phyloP scores from a whole-genome alignment of 1,140 invertebrate species.

The Tachypleus tridentatus region DNA sequence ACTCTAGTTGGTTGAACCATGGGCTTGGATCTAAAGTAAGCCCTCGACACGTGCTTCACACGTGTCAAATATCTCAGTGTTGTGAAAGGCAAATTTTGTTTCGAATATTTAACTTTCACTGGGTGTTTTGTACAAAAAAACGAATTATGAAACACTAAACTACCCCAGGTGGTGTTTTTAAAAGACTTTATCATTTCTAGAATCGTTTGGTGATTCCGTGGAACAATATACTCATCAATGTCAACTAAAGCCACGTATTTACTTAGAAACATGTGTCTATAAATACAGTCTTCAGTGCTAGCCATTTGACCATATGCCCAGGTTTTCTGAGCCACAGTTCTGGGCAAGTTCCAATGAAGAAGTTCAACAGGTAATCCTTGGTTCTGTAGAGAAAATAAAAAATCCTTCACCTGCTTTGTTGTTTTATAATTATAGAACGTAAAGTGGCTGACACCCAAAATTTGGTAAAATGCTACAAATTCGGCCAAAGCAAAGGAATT shows the following conservation, averaged over 20 bases:
- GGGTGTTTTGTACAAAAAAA: not conserved
- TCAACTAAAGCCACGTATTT: constrained; percentile 1
- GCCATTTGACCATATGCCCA: not conserved
- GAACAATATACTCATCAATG: constrained; percentile 3
- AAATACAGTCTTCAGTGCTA: not conserved
- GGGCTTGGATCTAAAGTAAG: constrained; percentile 1
- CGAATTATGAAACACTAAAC: constrained; percentile 1
- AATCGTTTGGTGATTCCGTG: not conserved
- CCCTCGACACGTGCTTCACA: not conserved
- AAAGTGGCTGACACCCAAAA: constrained; percentile 2
- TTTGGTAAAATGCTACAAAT: constrained; percentile 1
- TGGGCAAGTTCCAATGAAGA: not conserved
- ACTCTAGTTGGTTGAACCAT: not conserved
- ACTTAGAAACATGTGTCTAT: too few species aligned
- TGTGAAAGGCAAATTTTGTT: not conserved
- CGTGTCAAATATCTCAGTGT: not conserved
- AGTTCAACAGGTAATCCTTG: not conserved
- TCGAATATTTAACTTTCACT: too few species aligned
- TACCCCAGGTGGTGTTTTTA: not conserved
- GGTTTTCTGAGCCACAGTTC: too few species aligned
- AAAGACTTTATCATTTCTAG: not conserved
- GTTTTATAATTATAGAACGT: not conserved
- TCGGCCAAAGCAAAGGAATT: not conserved
- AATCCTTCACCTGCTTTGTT: not conserved
- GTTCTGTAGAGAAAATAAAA: not conserved